Evolutionary conservation across 2,888 invertebrate genomes (phyloP), one percentile per base, ranked within the genome.

Genomic region (Plebejus argus): DNA sequence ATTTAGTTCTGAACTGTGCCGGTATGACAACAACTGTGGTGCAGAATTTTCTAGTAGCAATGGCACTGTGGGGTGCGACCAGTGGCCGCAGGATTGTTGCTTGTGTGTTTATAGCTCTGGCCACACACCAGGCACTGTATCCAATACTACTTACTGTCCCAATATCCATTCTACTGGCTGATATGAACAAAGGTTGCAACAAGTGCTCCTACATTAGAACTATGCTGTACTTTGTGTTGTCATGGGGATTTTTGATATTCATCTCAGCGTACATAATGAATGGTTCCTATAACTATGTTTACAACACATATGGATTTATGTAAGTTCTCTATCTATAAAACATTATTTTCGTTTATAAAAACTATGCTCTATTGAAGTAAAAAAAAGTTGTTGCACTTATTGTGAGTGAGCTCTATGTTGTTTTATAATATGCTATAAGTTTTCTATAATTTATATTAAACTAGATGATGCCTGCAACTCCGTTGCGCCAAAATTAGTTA

Each of bases 21-120:
- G 98, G 97, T 12, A 96, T 97, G 89, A 98, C 99, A 0, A 98
- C 99, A 2, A 98, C 98, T 1, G 97, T 98, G 15, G 96, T 99
- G 82, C 97, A 97, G 83, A 99, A 99, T 91, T 94, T 98, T n/a
- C 94, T 97, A 74, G 92, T 98, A 45, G 96, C 98, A 0, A 84
- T 96, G 5, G 95, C 96, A 76, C 93, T 99, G 53, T 95, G 96
- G 85, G 95, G 95, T 70, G 96, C 98, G 86, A 94, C 96, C 28
- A 95, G 95, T 91, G 96, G 96, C 5, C 92, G 94, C 71, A 91
- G 96, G 79, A 78, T 96, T 23, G 82, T 95, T 58, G 95, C 97
- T 79, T 95, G 96, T 83, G 81, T 96, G 0, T 95, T 96, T 77
- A 94, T 99, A 80, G 97, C 98, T 0, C 86, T 98, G 18, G 96